Evolutionary conservation across 2,113 vertebrate species (phyloP).

Genomic region (Elachura formosa): DNA sequence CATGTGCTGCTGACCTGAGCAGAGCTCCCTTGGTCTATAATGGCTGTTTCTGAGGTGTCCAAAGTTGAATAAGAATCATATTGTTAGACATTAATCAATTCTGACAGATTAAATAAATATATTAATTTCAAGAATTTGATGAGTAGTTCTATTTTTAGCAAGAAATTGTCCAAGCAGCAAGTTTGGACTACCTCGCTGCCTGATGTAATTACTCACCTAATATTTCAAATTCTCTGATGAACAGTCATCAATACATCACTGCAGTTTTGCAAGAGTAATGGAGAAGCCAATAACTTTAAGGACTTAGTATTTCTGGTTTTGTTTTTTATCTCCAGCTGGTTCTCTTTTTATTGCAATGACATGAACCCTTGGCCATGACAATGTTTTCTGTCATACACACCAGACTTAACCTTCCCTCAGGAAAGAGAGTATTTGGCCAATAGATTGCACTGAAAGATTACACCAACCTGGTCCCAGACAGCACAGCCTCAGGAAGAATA

Average conservation of each 20-base stretch:
- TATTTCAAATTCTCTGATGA: background rate
- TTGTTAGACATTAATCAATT: background rate
- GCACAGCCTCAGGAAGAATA: background rate
- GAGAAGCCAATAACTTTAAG: background rate
- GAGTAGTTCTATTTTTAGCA: background rate
- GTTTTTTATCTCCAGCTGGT: background rate
- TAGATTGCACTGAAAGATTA: background rate
- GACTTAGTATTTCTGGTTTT: background rate
- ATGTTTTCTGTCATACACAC: background rate
- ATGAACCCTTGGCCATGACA: background rate
- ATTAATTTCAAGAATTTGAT: background rate
- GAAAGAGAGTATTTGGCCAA: background rate
- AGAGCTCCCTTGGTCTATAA: background rate
- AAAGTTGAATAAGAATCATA: background rate
- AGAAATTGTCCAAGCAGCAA: too few relatives aligned
- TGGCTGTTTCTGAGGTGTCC: background rate
- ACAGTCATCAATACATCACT: background rate
- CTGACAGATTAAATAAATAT: background rate
- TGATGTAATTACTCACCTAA: background rate
- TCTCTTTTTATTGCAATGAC: background rate
- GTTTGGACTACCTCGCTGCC: background rate
- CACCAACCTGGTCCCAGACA: background rate
- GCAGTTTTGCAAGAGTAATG: background rate
- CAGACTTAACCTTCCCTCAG: background rate
- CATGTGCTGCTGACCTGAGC: background rate